phyloP scores from a whole-genome alignment of 2,113 vertebrate species.

The Damaliscus lunatus region DNA sequence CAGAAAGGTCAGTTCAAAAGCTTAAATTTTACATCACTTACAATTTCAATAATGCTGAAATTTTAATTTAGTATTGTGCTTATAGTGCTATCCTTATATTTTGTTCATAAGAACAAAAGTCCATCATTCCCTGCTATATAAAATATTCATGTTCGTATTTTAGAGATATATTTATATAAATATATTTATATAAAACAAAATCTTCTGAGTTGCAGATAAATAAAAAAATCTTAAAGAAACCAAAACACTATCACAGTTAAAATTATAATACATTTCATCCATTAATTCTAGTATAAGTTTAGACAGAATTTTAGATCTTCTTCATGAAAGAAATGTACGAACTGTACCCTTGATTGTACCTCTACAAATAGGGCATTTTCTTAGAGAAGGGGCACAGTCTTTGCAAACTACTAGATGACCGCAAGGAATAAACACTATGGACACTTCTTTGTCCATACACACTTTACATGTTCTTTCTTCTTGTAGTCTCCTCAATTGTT shows the following conservation, averaged over 20 bases:
- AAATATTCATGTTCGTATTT: not conserved
- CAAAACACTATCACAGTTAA: not conserved
- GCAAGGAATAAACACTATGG: constrained; percentile 89
- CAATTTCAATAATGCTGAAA: not conserved
- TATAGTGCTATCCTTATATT: not conserved
- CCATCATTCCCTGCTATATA: not conserved
- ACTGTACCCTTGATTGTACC: constrained; percentile 88
- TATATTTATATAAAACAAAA: not conserved
- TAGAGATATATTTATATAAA: not conserved
- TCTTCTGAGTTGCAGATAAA: constrained; percentile 24
- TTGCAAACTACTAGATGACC: constrained; percentile 89
- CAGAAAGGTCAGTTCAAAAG: not conserved
- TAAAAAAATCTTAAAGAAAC: not conserved
- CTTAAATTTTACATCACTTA: not conserved
- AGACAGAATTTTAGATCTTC: not conserved
- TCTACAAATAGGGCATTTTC: constrained; percentile 90
- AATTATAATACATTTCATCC: not conserved
- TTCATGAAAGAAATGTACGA: constrained; percentile 87
- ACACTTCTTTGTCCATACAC: constrained; percentile 91
- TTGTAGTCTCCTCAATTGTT: constrained; percentile 86
- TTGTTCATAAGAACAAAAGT: not conserved
- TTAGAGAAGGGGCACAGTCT: constrained; percentile 87
- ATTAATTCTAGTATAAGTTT: not conserved
- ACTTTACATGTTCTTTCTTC: constrained; percentile 91
- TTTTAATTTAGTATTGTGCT: not conserved